Conservation (phyloP, 2,888 invertebrate species). For the Eupithecia vulgata region DNA sequence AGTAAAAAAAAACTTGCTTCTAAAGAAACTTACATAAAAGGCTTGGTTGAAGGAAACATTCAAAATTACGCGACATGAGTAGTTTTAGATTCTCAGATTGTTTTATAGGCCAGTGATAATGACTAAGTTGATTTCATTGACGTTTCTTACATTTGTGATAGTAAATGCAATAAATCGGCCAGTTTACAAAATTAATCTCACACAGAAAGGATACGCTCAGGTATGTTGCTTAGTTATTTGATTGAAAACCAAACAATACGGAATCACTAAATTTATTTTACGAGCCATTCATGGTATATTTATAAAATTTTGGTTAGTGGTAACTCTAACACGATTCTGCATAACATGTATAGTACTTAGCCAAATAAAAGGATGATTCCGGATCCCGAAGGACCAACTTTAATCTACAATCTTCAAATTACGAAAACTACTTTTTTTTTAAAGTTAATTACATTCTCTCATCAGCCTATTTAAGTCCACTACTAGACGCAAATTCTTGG, state of each 20-base stretch:
- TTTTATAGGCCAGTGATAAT: slow-evolving; percentile 30
- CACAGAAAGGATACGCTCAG: slow-evolving; percentile 88
- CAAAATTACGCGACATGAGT: neutral
- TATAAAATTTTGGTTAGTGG: neutral
- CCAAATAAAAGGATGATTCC: neutral
- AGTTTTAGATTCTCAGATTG: neutral
- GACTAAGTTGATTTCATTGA: slow-evolving; percentile 47
- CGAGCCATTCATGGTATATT: neutral
- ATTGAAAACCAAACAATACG: neutral
- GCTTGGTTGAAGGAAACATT: neutral
- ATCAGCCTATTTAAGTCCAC: too few species aligned
- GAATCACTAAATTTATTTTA: neutral
- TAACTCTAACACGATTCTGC: neutral
- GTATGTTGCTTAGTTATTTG: slow-evolving; percentile 60
- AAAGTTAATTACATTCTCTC: too few species aligned
- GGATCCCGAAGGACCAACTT: too few species aligned
- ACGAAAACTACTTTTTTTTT: too few species aligned
- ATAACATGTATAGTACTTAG: neutral
- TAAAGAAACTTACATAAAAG: neutral
- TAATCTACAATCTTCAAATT: too few species aligned
- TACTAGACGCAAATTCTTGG: too few species aligned
- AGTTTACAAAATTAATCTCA: slow-evolving; percentile 85
- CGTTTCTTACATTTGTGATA: slow-evolving; percentile 48
- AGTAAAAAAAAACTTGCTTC: too few species aligned
- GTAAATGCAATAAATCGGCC: slow-evolving; percentile 65